These are phyloP conservation scores for Aethina tumida DNA, from an alignment of 1,140 invertebrate genomes.

Conservation along the genomic window DNA sequence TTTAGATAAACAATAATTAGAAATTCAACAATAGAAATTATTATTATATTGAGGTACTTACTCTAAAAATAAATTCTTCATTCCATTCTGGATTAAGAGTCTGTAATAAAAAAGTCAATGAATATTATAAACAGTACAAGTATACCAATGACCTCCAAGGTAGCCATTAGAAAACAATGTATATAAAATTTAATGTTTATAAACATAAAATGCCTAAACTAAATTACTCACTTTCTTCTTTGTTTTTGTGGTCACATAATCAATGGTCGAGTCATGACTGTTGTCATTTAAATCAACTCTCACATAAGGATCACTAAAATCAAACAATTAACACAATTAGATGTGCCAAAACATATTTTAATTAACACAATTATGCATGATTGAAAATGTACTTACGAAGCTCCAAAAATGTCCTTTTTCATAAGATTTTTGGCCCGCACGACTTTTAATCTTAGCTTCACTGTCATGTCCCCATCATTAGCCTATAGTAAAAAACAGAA, in stretches of 20 bases:
- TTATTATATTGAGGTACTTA: too few species aligned
- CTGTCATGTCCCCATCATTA: too few species aligned
- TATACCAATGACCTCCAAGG: too few species aligned
- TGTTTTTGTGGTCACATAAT: slow-evolving; percentile 88
- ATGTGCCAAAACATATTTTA: slow-evolving; percentile 1
- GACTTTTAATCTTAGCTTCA: slow-evolving; percentile 71
- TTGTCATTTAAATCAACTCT: slow-evolving; percentile 80
- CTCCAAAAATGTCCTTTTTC: slow-evolving; percentile 97
- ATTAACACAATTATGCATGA: slow-evolving; percentile 3
- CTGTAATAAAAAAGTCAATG: slow-evolving; percentile 44
- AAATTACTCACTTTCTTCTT: slow-evolving; percentile 75
- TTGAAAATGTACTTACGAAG: slow-evolving; percentile 54
- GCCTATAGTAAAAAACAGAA: too few species aligned
- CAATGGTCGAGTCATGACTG: slow-evolving; percentile 74
- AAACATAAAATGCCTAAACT: not conserved
- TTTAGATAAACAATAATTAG: too few species aligned
- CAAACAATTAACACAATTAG: slow-evolving; percentile 9
- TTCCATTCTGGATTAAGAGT: slow-evolving; percentile 94
- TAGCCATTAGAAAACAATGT: too few species aligned
- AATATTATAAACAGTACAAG: too few species aligned
- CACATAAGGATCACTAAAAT: slow-evolving; percentile 90
- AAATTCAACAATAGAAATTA: too few species aligned
- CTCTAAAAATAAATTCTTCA: slow-evolving; percentile 92
- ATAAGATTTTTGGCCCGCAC: slow-evolving; percentile 82
- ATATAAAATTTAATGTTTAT: slow-evolving; percentile 6